Base-by-base conservation (phyloP, 2,888 invertebrate genomes). In the Oscheius sp. region DNA sequence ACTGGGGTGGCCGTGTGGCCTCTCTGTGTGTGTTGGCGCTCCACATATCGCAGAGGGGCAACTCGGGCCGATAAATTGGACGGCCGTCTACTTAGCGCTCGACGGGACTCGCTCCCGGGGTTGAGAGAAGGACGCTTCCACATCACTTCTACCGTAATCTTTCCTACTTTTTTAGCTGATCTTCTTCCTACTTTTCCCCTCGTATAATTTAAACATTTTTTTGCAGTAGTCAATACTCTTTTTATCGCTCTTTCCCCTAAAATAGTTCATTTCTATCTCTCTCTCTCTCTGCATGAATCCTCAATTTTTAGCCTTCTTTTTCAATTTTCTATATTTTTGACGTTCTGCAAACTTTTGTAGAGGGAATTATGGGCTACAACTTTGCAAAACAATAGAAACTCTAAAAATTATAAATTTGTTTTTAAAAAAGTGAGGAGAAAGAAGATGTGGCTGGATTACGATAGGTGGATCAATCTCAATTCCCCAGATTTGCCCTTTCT, bases 81-180 rank as follows among this genome's bases (percentile, higher is more conserved):
- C 61, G 61, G 27, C 55, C 61, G 61, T 42, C 61, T 42, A 61
- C 61, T 61, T 61, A 61, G 61, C 61, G 61, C 61, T 55, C 61
- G 45, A 29, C 61, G 61, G 31, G 61, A 45, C 45, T 45, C 61
- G 55, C 55, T 55, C 55, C 15, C 31, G 53, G 42, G 42, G n/a
- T n/a, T n/a, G n/a, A n/a, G 42, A 42, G 42, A 42, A 53, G 33
- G 53, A 55, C 52, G 27, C 25, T n/a, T 42, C n/a, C n/a, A n/a
- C n/a, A n/a, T n/a, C n/a, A n/a, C 15, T 34, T 55, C 37, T 37
- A 55, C 55, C 55, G 55, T 55, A 55, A 34, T 55, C 33, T 34
- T 12, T 42, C 42, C 12, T 42, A 3, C 4, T 42, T 42, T 42
- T n/a, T n/a, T n/a, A n/a, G n/a, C n/a, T n/a, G n/a, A n/a, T n/a